Conservation (phyloP, 2,797 vertebrate genomes). For the Pteronotus mesoamericanus region DNA sequence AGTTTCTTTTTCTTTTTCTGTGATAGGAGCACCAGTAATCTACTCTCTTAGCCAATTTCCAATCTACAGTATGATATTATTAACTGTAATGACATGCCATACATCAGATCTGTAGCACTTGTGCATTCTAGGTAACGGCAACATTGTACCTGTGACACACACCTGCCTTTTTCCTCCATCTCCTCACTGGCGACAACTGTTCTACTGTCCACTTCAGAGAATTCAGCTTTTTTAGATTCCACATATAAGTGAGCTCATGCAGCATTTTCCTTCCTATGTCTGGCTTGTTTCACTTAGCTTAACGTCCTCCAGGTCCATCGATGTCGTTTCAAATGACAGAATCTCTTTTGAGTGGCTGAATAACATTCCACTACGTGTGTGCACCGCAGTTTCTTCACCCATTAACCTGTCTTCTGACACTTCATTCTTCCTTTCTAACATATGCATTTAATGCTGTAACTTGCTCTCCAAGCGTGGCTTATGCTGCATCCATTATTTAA, state of each 20-base stretch:
- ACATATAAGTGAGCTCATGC: background rate
- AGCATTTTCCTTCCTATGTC: background rate
- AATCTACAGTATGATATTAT: background rate
- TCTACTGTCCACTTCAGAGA: background rate
- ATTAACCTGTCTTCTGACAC: background rate
- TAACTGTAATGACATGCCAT: background rate
- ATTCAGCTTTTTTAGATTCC: background rate
- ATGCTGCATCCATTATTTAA: background rate
- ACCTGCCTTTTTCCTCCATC: fast-evolving
- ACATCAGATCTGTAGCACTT: background rate
- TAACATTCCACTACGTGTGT: background rate
- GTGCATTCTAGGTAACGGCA: background rate
- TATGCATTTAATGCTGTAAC: background rate
- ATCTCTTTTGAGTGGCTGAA: background rate
- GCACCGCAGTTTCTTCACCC: background rate
- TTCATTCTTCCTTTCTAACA: background rate
- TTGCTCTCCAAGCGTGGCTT: background rate
- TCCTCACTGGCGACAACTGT: no score
- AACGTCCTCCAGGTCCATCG: background rate
- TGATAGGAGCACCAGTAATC: background rate
- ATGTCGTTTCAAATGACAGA: background rate
- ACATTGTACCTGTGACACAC: background rate
- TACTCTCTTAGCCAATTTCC: background rate
- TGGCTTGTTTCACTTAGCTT: background rate
- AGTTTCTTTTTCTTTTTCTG: background rate